Percentiles rank a stretch among this genome's conserved stretches.
Evolutionary conservation across 2,113 vertebrate genomes (phyloP).

Genomic region (Furnarius figulus): DNA sequence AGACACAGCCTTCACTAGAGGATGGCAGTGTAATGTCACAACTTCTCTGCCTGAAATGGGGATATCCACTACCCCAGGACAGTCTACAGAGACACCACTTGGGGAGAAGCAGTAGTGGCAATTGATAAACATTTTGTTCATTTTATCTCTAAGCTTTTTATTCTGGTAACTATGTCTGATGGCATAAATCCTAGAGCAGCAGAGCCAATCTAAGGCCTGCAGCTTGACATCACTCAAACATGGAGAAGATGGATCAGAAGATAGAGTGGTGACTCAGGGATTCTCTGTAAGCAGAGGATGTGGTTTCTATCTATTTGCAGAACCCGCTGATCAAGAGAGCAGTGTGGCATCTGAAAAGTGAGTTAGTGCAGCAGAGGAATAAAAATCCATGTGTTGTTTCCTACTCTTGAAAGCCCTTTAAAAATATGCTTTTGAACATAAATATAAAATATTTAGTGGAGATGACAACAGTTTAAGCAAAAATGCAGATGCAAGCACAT

Average conservation of each 20-base stretch:
- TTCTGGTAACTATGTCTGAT: not conserved
- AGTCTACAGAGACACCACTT: not conserved
- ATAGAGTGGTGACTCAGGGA: not conserved
- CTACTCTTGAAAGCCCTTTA: not conserved
- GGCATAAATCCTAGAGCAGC: not conserved
- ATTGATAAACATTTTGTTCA: not conserved
- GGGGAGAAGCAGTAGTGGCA: not conserved
- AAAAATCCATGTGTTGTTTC: not conserved
- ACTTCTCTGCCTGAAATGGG: not conserved
- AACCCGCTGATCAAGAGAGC: not conserved
- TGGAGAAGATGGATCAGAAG: not conserved
- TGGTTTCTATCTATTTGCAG: slow-evolving; percentile 10
- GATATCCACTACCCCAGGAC: not conserved
- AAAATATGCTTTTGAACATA: not conserved
- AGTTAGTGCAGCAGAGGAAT: not conserved
- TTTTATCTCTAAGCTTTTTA: not conserved
- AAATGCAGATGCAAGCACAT: slow-evolving; percentile 1
- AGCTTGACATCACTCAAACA: not conserved
- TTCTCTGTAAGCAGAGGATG: not conserved
- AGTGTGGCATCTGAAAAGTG: not conserved
- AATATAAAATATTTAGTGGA: slow-evolving; percentile 20
- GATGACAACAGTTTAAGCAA: not conserved
- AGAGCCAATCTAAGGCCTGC: not conserved
- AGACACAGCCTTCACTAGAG: not conserved
- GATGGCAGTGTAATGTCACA: not conserved